These are phyloP conservation scores for Brachystomella parvula DNA, from an alignment of 1,140 invertebrate species.

Conservation along the genomic window DNA sequence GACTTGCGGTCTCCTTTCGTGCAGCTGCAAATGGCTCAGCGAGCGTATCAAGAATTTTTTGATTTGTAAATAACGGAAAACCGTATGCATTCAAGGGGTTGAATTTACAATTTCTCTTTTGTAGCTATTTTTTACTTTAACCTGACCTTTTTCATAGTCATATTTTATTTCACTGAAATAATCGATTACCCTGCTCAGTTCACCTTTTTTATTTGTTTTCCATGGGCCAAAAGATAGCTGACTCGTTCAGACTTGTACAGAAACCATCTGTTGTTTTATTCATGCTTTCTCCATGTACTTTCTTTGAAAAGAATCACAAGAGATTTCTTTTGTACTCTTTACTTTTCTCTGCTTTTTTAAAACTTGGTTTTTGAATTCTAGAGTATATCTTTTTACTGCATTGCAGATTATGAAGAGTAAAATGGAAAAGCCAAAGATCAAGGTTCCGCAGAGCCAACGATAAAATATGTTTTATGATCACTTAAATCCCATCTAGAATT, in stretches of 20 bases:
- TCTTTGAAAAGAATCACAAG: not conserved
- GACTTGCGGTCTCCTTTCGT: not conserved
- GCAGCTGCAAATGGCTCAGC: too few species aligned
- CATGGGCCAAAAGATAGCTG: too few species aligned
- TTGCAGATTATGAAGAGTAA: slow-evolving; percentile 30
- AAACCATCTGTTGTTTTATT: not conserved
- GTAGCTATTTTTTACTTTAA: too few species aligned
- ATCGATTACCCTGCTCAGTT: too few species aligned
- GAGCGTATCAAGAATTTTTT: too few species aligned
- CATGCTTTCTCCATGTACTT: not conserved
- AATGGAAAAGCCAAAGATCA: slow-evolving; percentile 11
- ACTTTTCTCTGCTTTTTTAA: not conserved
- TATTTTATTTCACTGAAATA: too few species aligned
- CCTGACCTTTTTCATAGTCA: too few species aligned
- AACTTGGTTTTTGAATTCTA: slow-evolving; percentile 17
- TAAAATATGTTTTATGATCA: not conserved
- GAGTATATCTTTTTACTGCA: slow-evolving; percentile 31
- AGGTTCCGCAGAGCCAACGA: not conserved
- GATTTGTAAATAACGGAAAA: too few species aligned
- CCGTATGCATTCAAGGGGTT: not conserved
- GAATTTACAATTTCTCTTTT: not conserved
- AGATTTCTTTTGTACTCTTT: not conserved
- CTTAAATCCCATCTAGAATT: not conserved
- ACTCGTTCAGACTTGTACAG: too few species aligned
- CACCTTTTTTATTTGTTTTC: too few species aligned